Evolutionary conservation across 1,140 invertebrate species (phyloP).

Genomic region (Arion vulgaris): DNA sequence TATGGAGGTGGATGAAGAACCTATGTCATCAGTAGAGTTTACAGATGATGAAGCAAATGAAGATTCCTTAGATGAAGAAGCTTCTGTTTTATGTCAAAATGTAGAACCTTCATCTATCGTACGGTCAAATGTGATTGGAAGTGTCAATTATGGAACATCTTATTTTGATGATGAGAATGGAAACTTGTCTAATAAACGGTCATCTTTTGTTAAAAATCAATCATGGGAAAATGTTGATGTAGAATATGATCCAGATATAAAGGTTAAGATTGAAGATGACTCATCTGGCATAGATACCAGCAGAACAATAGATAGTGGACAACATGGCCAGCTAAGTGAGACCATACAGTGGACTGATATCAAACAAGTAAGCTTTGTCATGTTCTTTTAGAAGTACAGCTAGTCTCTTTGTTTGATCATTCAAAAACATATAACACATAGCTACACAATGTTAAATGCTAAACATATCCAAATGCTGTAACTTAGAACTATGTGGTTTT

Average conservation of each 20-base stretch:
- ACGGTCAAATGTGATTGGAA: background rate
- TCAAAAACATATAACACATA: too few relatives aligned
- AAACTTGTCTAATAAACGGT: background rate
- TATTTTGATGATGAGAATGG: background rate
- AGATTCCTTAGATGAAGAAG: background rate
- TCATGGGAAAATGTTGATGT: background rate
- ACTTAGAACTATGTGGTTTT: too few relatives aligned
- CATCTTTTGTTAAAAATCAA: background rate
- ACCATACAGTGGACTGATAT: too few relatives aligned
- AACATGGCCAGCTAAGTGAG: too few relatives aligned
- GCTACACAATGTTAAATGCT: too few relatives aligned
- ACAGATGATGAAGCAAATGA: background rate
- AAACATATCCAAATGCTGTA: too few relatives aligned
- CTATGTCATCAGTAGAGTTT: background rate
- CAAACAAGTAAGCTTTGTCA: too few relatives aligned
- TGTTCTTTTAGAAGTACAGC: too few relatives aligned
- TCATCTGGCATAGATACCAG: background rate
- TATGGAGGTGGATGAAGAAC: background rate
- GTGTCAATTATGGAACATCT: background rate
- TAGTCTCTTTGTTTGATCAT: too few relatives aligned
- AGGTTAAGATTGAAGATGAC: background rate
- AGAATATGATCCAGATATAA: background rate
- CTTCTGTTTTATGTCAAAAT: background rate
- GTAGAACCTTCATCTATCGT: background rate
- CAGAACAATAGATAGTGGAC: too few relatives aligned